phyloP scores from a whole-genome alignment of 2,113 vertebrate genomes.

The Toxotes chatareus region DNA sequence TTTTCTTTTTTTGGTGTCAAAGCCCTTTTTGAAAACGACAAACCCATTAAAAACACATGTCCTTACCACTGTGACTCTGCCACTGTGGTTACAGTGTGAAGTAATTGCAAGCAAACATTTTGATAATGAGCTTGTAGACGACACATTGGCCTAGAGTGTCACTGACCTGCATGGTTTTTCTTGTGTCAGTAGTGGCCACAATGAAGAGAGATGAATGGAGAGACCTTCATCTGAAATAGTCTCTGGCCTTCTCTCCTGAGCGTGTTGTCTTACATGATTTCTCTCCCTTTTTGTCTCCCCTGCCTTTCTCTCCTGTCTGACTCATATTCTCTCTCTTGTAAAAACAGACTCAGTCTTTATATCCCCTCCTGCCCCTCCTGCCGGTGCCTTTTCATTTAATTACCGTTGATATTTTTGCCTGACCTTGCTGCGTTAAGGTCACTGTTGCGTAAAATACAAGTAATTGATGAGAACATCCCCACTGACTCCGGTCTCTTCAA shows the following conservation, averaged over 20 bases:
- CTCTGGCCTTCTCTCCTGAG: slow-evolving; percentile 15
- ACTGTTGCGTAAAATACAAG: slow-evolving; percentile 19
- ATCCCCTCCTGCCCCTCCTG: background rate
- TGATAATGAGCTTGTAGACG: background rate
- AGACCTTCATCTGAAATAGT: slow-evolving; percentile 43
- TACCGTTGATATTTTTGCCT: slow-evolving; percentile 17
- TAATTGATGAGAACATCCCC: slow-evolving; percentile 38
- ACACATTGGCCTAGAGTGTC: background rate
- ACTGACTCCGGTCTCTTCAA: slow-evolving; percentile 11
- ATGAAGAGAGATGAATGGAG: slow-evolving; percentile 40
- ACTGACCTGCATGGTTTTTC: slow-evolving; percentile 17
- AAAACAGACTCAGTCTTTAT: slow-evolving; percentile 7
- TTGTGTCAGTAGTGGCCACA: background rate
- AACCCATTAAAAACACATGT: slow-evolving; percentile 10
- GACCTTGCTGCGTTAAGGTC: slow-evolving; percentile 28
- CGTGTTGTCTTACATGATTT: slow-evolving; percentile 39
- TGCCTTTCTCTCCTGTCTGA: background rate
- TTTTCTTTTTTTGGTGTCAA: background rate
- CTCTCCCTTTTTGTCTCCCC: background rate
- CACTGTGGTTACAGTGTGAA: background rate
- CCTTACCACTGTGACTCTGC: background rate
- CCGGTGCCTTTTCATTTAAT: slow-evolving; percentile 36
- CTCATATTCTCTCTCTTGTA: background rate
- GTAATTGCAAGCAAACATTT: slow-evolving; percentile 23
- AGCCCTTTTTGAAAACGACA: background rate